Evolutionary conservation across 37 sponge, comb jelly and placozoan species (phyloP).

Genomic region (Oscarella lobularis): DNA sequence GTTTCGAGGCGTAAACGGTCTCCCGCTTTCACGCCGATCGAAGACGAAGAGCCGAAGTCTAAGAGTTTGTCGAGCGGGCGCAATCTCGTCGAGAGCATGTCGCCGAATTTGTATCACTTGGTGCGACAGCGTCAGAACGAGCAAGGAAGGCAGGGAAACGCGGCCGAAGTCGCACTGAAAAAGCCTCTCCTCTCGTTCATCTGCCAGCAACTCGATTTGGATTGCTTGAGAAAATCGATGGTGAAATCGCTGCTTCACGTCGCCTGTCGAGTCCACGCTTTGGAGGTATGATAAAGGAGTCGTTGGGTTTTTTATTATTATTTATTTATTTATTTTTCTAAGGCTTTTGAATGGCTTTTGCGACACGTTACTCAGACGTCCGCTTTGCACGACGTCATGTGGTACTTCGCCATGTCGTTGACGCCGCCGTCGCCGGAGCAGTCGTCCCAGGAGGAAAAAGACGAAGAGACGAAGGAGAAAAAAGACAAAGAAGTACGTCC

Average conservation of each 20-base stretch:
- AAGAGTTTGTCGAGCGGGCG: background rate
- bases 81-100: background rate
- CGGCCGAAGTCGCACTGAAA: background rate
- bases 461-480: constrained; percentile 34
- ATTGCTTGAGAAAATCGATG: constrained; percentile 62
- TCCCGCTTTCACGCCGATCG: background rate
- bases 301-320: too few species aligned
- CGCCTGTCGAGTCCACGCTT: constrained; percentile 38
- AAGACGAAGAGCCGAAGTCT: background rate
- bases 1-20: background rate
- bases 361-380: constrained; percentile 27
- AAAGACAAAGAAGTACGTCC: constrained; percentile 16
- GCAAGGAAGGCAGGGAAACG: background rate
- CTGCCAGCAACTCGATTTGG: constrained; percentile 51
- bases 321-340: background rate
- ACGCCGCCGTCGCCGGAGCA: constrained; percentile 34
- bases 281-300: constrained; percentile 31
- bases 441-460: constrained; percentile 28
- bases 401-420: constrained; percentile 67
- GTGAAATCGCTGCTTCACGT: constrained; percentile 59
- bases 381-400: constrained; percentile 68
- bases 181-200: constrained; percentile 8
- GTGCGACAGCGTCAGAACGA: background rate
- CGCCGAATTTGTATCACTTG: background rate
- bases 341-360: constrained; percentile 69